Evolutionary conservation across 2,888 invertebrate species (phyloP).

Genomic region (Campoplex capitator): DNA sequence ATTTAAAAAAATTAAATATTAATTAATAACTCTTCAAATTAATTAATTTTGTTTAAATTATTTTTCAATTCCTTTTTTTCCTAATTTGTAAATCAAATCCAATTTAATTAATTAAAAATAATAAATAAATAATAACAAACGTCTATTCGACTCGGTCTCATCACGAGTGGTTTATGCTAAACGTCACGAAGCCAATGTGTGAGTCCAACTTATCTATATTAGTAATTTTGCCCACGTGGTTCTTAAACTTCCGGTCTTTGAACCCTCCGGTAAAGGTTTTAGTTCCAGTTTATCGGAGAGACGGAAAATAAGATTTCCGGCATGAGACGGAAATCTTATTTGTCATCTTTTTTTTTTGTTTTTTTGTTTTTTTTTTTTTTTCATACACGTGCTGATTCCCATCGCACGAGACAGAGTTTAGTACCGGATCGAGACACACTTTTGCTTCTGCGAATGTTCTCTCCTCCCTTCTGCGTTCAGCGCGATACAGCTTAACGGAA

Average conservation of each 20-base stretch:
- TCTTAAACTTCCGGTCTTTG: not conserved
- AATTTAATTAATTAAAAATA: too few species aligned
- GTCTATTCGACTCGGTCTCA: not conserved
- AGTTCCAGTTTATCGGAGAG: not conserved
- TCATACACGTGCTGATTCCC: not conserved
- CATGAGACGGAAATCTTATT: not conserved
- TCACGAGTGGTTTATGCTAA: not conserved
- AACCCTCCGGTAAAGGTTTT: not conserved
- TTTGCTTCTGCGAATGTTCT: not conserved
- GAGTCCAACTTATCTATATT: not conserved
- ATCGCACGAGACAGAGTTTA: conserved; percentile 4
- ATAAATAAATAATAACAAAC: too few species aligned
- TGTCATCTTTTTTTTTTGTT: not conserved
- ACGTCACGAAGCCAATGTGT: not conserved
- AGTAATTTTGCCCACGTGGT: not conserved
- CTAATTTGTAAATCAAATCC: too few species aligned
- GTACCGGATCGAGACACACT: not conserved
- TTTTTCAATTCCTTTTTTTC: too few species aligned
- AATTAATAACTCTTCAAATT: too few species aligned
- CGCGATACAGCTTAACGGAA: not conserved
- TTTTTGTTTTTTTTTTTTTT: not conserved
- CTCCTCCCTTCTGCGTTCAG: not conserved
- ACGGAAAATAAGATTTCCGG: not conserved
- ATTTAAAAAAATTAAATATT: too few species aligned
- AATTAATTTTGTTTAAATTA: too few species aligned